Base-by-base conservation (phyloP, 2,797 vertebrate species). In the Acrocephalus scirpaceus region DNA sequence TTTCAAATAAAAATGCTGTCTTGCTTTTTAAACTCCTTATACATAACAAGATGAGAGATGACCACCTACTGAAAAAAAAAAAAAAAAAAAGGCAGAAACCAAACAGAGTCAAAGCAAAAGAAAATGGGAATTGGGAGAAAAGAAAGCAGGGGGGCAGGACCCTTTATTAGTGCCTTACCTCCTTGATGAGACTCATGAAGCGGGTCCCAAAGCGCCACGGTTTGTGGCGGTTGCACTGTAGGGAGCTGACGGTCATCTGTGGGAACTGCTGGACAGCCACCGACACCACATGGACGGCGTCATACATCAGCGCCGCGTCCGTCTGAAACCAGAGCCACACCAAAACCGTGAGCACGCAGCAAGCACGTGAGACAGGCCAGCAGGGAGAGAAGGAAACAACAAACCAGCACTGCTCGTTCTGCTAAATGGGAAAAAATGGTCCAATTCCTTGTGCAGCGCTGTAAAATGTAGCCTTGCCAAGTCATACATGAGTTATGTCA, bases 241-340 rank as follows among this genome's bases (percentile, higher is more conserved):
- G 98, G 2, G 99, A 99, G 64, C 99, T 99, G 97, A 99, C 99
- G 10, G 99, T 99, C 98, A 99, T 99, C 98, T 99, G 99, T 51
- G 99, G 98, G 96, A 99, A 99, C 98, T 99, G 99, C 91, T 99
- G 99, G 86, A 99, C 99, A 11, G 99, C 99, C 97, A 99, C 99
- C 3, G 99, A 99, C 88, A 99, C 99, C 88, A 99, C 98, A n/a
- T 99, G 99, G 48, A 99, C 99, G 0, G 99, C 99, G 66, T 99
- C 99, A 12, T 99, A 99, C 99, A 99, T 99, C 38, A 99, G 98
- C 4, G 99, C 99, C 16, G 99, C 99, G 4, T 99, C 99, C 44
- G 99, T 99, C 99, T 99, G 98, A 71, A 98, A 98, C 42, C 18
- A 80, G 51, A 98, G 83, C 71, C 15, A 93, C 77, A 92, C 9